phyloP scores from a whole-genome alignment of 92 coral and sea anemone species.

The Phenganax stokvisi region DNA sequence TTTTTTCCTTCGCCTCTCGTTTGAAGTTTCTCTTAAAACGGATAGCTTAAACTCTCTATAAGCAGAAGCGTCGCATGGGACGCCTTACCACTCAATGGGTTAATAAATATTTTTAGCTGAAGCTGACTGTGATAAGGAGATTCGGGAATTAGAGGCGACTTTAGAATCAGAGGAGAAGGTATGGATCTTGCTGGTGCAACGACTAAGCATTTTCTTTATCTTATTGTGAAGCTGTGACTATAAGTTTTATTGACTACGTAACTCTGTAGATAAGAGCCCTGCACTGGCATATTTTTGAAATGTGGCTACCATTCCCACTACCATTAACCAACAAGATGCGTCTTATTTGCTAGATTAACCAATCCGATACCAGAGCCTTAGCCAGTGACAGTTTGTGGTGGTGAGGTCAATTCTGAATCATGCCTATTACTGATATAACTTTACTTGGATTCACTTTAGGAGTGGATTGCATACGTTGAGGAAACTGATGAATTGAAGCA shows the following conservation, averaged over 20 bases:
- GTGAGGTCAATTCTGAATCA: background rate
- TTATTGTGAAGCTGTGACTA: background rate
- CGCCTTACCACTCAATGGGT: background rate
- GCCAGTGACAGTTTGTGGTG: background rate
- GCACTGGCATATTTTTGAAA: background rate
- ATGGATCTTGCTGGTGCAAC: background rate
- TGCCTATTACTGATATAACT: too few species aligned
- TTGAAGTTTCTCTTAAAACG: too few species aligned
- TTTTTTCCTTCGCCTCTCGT: too few species aligned
- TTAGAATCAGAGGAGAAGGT: conserved; percentile 33
- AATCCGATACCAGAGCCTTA: background rate
- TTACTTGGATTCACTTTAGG: background rate
- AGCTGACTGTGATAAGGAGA: conserved; percentile 4
- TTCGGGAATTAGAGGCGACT: conserved; percentile 8
- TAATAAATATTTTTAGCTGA: background rate
- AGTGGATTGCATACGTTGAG: conserved; percentile 1
- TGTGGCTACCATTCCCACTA: background rate
- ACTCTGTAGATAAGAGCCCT: too few species aligned
- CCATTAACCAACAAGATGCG: background rate
- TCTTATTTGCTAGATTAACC: background rate
- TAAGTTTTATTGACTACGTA: too few species aligned
- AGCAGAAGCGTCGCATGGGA: too few species aligned
- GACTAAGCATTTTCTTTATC: background rate
- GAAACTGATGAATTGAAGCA: background rate
- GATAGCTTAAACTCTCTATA: too few species aligned